Evolutionary conservation across 30 jellyfish, hydroid and myxozoan species (phyloP), one percentile per base, ranked within the genome.

Genomic region (Hydractinia echinata): DNA sequence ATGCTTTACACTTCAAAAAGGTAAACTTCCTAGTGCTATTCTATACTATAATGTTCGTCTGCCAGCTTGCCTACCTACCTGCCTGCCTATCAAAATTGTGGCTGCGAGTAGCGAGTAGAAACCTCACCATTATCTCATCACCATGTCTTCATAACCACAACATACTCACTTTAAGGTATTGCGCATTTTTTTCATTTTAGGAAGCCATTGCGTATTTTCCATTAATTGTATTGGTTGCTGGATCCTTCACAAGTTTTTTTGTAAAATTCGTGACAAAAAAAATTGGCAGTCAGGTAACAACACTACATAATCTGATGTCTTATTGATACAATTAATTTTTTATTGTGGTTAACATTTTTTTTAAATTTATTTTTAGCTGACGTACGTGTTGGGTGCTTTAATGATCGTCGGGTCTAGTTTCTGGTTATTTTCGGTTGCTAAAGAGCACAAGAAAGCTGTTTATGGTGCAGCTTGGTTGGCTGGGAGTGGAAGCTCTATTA

Each of bases 151-250:
- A 30, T 30, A 30, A 30, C 44, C 44, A 30, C 44, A 30, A 30
- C 44, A 30, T 30, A 30, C 44, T 30, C 44, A 30, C 44, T 30
- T 30, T 0, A 30, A 11, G 19, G 19, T 58, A 58, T 64, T 64
- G 10, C 39, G 18, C 19, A 13, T 64, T 51, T 1, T 55, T 72
- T 4, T 54, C 15, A 53, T 79, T 74, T 8, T 79, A 90, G 97
- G 97, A 91, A 80, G 97, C 97, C 20, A 86, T 91, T 21, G 97
- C 97, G 4, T 91, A 91, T 87, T 91, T 91, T 49, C 97, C 97
- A 13, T 68, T 91, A 64, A 82, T 91, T 14, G 95, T 91, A 49
- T 86, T 91, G 69, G 82, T 91, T 16, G 62, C 92, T 72, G 97
- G 97, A 10, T 94, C 85, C 8, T 8, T 91, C 51, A 68, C 95